Conservation (phyloP, 2,113 vertebrate species). For the Phaetusa simplex region DNA sequence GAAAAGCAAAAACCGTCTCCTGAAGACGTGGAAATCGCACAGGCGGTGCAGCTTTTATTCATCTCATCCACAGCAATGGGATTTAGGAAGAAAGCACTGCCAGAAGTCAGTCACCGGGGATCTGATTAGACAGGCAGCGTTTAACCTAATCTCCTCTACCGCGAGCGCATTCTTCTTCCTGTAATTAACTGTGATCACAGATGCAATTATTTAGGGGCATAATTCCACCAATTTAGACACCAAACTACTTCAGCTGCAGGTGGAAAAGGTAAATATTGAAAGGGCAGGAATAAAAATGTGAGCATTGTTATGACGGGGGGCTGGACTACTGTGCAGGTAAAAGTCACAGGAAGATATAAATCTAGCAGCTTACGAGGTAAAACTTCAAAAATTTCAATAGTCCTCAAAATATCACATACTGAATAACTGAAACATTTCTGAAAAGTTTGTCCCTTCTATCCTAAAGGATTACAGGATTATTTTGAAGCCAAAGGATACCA, state of each 20-base stretch:
- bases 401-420: neutral
- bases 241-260: neutral
- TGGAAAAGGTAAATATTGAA: neutral
- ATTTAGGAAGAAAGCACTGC: conserved; percentile 16
- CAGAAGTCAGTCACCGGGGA: neutral
- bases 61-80: neutral
- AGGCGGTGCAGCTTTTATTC: neutral
- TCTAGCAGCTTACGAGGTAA: neutral
- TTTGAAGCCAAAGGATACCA: neutral
- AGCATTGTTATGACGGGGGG: neutral
- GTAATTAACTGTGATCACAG: conserved; percentile 49
- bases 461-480: neutral
- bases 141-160: conserved; percentile 49
- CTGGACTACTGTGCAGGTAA: neutral
- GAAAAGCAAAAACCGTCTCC: neutral
- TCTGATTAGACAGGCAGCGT: conserved; percentile 23
- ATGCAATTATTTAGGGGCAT: conserved; percentile 19
- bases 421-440: neutral
- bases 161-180: neutral
- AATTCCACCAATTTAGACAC: conserved; percentile 37
- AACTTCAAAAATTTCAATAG: neutral
- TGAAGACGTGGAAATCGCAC: neutral
- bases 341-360: neutral
- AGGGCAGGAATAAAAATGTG: neutral
- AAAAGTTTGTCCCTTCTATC: neutral